Percentiles rank a stretch among this genome's conserved stretches.
phyloP scores from a whole-genome alignment of 2,797 vertebrate genomes.

The Gorsachius magnificus region DNA sequence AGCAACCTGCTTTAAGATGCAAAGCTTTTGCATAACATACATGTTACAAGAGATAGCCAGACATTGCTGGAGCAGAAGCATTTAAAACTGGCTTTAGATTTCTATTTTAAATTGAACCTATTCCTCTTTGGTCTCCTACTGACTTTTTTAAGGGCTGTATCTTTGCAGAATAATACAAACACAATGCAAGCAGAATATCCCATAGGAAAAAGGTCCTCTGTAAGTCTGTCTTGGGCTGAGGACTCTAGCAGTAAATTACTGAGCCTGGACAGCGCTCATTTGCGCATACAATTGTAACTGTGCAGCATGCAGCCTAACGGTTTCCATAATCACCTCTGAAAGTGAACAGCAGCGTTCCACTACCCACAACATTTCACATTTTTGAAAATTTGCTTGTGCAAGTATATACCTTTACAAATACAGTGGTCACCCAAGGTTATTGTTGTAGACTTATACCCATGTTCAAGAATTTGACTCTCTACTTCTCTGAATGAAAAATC shows the following conservation, averaged over 20 bases:
- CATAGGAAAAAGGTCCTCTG: background rate
- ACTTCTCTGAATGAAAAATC: background rate
- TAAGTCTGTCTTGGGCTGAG: background rate
- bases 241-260: rapidly evolving
- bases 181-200: background rate
- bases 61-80: background rate
- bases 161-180: background rate
- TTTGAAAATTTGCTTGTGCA: background rate
- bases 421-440: rapidly evolving
- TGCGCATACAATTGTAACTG: background rate
- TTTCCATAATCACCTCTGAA: background rate
- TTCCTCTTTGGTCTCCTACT: background rate
- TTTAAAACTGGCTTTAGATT: background rate
- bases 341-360: background rate
- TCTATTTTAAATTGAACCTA: background rate
- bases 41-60: background rate
- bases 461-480: background rate
- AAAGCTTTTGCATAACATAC: background rate
- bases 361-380: background rate
- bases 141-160: background rate
- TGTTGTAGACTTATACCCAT: background rate
- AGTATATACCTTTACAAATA: background rate
- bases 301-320: background rate
- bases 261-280: rapidly evolving
- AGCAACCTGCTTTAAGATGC: background rate